Evolutionary conservation across 2,888 invertebrate genomes (phyloP).

Genomic region (Deroplatys truncata): DNA sequence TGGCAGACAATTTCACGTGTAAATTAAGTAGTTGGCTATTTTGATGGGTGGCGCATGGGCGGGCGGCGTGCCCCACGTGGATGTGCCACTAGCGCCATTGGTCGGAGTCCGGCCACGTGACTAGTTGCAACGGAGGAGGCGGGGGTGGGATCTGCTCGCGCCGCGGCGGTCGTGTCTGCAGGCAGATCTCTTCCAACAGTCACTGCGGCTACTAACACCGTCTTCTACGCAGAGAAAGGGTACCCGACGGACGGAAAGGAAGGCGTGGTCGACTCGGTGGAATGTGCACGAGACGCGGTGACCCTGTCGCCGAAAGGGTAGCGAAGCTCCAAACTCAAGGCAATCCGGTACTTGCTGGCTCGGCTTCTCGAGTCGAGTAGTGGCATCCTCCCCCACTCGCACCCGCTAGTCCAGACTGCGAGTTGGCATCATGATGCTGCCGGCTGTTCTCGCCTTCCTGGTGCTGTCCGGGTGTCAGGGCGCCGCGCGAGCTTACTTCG

Average conservation of each 20-base stretch:
- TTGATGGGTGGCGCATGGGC: conserved; percentile 15
- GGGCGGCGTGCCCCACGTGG: conserved; percentile 8
- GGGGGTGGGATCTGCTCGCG: background rate
- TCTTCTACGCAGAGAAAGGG: background rate
- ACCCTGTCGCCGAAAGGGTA: background rate
- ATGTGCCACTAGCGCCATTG: background rate
- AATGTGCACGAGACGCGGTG: background rate
- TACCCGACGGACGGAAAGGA: background rate
- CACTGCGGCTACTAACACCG: background rate
- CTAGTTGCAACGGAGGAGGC: background rate
- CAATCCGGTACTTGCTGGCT: conserved; percentile 20
- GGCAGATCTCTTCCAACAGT: conserved; percentile 1
- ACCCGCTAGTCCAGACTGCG: background rate
- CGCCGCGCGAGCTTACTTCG: conserved; percentile 17
- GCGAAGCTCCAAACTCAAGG: conserved; percentile 25
- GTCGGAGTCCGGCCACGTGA: background rate
- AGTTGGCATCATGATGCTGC: conserved; percentile 5
- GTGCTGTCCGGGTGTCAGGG: conserved; percentile 16
- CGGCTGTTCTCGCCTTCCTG: background rate
- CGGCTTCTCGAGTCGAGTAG: background rate
- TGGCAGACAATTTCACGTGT: background rate
- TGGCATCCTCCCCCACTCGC: background rate
- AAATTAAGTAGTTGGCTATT: conserved; percentile 10
- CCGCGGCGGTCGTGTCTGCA: background rate
- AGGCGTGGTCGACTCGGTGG: background rate